Base-by-base conservation (phyloP, 2,888 invertebrate species). In the Tipula unca region DNA sequence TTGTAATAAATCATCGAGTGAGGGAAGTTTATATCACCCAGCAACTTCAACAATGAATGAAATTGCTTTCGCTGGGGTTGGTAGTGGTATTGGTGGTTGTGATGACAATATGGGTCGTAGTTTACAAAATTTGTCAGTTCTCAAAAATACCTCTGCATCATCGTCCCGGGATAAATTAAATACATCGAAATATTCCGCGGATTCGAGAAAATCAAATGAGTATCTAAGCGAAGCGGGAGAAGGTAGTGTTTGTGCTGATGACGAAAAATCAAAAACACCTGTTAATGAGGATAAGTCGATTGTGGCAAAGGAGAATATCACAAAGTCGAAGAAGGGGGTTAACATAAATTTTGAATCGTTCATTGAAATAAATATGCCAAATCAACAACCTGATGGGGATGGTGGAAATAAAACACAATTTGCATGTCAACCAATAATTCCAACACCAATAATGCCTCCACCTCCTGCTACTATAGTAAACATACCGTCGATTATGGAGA, bases 1-100 rank as follows among this genome's bases (percentile, higher is more conserved):
- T 25, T 69, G 69, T 10, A 85, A 85, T 69, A 87, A 84, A 86
- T 87, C 85, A 85, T 86, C 87, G 3, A 87, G 86, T 84, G 87
- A 87, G 85, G 86, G 86, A 8, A 87, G 87, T 29, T 35, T 87
- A 10, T 86, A 85, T 85, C 42, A 25, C 39, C 48, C 32, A 35
- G 69, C 25, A 82, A 54, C 32, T n/a, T 85, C 29, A 54, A 85
- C 32, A 35, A 32, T 35, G n/a, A 35, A 83, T 83, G 83, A 32
- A 2, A 83, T 32, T 83, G 35, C 29, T n/a, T 69, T 69, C 32
- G 83, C 29, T 32, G n/a, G 5, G 1, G n/a, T 83, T 32, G 83
- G 29, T 83, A 32, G 35, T 17, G 39, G 42, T 1, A 14, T 25
- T 29, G 25, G 20, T 39, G 14, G 29, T 54, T 85, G 29, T n/a